Percentiles rank a stretch among this genome's conserved stretches.
Conservation (phyloP, 2,113 vertebrate genomes). For the Meriones unguiculatus region DNA sequence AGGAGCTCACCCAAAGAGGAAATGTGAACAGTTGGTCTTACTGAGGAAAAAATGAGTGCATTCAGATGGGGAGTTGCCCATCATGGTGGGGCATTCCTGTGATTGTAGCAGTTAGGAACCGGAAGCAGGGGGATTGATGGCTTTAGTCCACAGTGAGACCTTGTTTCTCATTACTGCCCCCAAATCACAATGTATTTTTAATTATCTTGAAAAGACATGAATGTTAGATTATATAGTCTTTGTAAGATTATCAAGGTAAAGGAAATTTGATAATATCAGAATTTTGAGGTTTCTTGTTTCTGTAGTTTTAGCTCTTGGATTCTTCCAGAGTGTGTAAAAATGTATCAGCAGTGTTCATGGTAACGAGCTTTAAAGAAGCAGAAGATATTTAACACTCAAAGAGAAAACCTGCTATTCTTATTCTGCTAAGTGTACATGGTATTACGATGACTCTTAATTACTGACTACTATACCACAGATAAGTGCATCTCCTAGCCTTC, state of each 20-base stretch:
- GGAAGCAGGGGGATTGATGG: background rate
- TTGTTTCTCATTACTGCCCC: too few species aligned
- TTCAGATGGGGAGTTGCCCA: background rate
- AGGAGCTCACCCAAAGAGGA: background rate
- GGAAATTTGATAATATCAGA: background rate
- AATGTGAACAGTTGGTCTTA: background rate
- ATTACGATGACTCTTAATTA: background rate
- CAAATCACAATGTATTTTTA: background rate
- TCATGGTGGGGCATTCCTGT: too few species aligned
- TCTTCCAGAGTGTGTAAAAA: background rate
- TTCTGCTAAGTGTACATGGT: background rate
- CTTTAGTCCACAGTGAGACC: background rate
- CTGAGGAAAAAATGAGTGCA: background rate
- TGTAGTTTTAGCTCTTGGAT: background rate
- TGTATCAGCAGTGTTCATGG: background rate
- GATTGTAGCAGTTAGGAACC: background rate
- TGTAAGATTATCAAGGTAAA: background rate
- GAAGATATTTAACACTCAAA: background rate
- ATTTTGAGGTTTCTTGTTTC: background rate
- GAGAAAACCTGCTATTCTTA: background rate
- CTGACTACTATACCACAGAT: background rate
- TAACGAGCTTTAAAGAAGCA: too few species aligned
- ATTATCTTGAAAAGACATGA: background rate
- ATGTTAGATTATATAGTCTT: background rate
- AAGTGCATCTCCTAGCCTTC: background rate